These are phyloP conservation scores for Ditylenchus dipsaci DNA, from an alignment of 1,140 invertebrate genomes.

Conservation along the genomic window DNA sequence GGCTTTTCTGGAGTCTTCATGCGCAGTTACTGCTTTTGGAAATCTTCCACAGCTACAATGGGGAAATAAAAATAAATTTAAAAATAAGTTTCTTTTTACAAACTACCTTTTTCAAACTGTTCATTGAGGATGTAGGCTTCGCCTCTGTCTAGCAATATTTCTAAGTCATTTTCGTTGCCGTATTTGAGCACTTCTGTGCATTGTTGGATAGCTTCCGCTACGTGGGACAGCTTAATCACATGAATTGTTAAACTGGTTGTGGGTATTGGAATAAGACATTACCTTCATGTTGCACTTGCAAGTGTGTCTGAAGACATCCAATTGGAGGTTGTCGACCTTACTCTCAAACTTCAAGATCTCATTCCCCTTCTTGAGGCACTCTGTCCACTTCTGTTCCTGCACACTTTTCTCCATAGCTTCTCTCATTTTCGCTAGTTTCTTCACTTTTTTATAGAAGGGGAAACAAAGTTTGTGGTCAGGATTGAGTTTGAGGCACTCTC, in stretches of 20 bases:
- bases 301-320: conserved; percentile 66
- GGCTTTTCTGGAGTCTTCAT: conserved; percentile 74
- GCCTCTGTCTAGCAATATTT: conserved; percentile 79
- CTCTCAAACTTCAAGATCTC: conserved; percentile 69
- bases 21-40: conserved; percentile 79
- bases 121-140: conserved; percentile 84
- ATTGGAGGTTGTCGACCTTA: conserved; percentile 70
- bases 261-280: not conserved
- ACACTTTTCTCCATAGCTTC: conserved; percentile 70
- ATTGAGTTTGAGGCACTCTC: conserved; percentile 94
- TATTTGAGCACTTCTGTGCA: conserved; percentile 78
- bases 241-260: not conserved
- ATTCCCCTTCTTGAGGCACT: conserved; percentile 73
- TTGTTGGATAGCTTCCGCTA: conserved; percentile 67
- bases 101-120: conserved; percentile 81
- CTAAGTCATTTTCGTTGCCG: conserved; percentile 68
- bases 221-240: conserved; percentile 61
- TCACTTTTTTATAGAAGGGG: conserved; percentile 92
- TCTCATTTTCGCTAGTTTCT: conserved; percentile 85
- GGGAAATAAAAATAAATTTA: not conserved
- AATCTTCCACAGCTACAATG: conserved; percentile 70
- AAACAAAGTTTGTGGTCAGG: conserved; percentile 93
- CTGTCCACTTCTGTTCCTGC: conserved; percentile 69
- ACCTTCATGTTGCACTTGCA: conserved; percentile 62
- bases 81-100: not conserved